Base-by-base conservation (phyloP, 2,797 vertebrate genomes). In the Chromis chromis region DNA sequence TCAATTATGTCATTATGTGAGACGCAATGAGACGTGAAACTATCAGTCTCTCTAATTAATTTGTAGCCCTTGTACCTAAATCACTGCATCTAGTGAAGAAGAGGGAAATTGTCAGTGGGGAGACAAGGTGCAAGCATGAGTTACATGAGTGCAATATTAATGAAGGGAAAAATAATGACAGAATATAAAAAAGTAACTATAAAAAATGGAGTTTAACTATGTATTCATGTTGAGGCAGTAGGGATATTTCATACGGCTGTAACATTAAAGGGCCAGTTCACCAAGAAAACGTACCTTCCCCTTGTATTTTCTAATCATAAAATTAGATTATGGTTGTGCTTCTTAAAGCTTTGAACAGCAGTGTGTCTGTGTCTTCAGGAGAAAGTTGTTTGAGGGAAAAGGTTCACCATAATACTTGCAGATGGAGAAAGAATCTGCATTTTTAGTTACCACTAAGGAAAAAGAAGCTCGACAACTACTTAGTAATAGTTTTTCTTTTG, bases 1-100 rank as follows among this genome's bases (percentile, higher is more conserved):
- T 55, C 44, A 61, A 7, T 76, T 63, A 22, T 61, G 65, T 39
- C 68, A 69, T 78, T 76, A 62, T 58, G 16, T 28, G 44, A 31
- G 25, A 65, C 55, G 54, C 52, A 56, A 33, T 49, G 65, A 58
- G 16, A 61, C 61, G 39, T 69, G 31, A 71, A 63, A 31, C 27
- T 19, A 62, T 36, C 50, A 48, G 6, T 61, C 62, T 42, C 1
- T 50, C 0, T 52, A 72, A 78, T 76, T 44, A 50, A 68, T 74
- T 16, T 55, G 40, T 25, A 50, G 42, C 39, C 9, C 31, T 40
- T 42, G 21, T 54, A 25, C 33, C 14, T 31, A 31, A 25, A 76
- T 60, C 11, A 71, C 10, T 52, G 6, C 13, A 7, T 44, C 40
- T 22, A 42, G 36, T 39, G 46, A 49, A 24, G 12, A 14, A 16